Conservation (phyloP, 1,140 invertebrate genomes). For the Microvelia longipes region DNA sequence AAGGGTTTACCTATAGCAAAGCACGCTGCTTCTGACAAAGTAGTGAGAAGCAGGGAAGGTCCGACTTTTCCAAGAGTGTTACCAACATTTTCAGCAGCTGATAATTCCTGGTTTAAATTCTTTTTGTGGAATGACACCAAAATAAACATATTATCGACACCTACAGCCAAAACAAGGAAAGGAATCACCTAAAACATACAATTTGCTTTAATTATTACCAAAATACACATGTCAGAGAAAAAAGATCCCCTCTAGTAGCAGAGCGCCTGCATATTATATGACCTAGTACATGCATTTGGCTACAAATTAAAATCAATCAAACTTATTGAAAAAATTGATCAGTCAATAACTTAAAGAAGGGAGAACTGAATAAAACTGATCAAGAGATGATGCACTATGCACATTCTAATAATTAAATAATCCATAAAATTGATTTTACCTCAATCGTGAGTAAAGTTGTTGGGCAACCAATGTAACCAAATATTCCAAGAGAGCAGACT, state of each 20-base stretch:
- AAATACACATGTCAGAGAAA: neutral
- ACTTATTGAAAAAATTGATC: too few species aligned
- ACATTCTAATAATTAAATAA: neutral
- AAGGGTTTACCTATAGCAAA: slow-evolving; percentile 91
- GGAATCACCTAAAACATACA: slow-evolving; percentile 55
- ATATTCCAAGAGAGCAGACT: slow-evolving; percentile 76
- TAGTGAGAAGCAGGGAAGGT: slow-evolving; percentile 88
- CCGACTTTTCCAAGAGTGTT: slow-evolving; percentile 78
- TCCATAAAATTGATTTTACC: slow-evolving; percentile 27
- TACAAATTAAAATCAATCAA: too few species aligned
- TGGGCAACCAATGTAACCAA: slow-evolving; percentile 70
- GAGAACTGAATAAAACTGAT: too few species aligned
- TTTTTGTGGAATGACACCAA: slow-evolving; percentile 76
- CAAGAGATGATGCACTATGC: neutral
- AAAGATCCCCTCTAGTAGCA: too few species aligned
- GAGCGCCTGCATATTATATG: too few species aligned
- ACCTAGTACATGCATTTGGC: too few species aligned
- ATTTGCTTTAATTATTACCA: neutral
- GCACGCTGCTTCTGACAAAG: slow-evolving; percentile 82
- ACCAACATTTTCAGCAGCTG: slow-evolving; percentile 68
- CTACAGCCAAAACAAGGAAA: slow-evolving; percentile 94
- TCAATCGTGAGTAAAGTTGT: slow-evolving; percentile 94
- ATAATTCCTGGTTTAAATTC: slow-evolving; percentile 52
- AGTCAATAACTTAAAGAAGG: too few species aligned
- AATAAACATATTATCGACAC: slow-evolving; percentile 98